phyloP scores from a whole-genome alignment of 2,113 vertebrate genomes.

The Cettia cetti region DNA sequence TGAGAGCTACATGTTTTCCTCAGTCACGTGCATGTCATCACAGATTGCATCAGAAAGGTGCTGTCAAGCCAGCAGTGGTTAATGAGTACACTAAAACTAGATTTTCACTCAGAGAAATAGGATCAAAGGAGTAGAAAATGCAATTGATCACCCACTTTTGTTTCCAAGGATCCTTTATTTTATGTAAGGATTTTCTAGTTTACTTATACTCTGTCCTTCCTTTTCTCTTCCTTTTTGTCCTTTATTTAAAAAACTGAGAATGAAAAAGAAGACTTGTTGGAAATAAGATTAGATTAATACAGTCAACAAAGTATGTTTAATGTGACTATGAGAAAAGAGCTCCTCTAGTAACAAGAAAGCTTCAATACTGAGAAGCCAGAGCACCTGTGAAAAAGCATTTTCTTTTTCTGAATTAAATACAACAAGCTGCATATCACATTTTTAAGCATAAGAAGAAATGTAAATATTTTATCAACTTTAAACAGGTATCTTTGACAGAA shows the following conservation, averaged over 20 bases:
- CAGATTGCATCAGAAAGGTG: neutral
- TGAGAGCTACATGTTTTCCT: neutral
- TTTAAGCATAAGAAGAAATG: neutral
- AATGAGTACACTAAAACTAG: neutral
- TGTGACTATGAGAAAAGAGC: neutral
- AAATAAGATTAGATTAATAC: neutral
- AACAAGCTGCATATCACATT: neutral
- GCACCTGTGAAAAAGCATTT: neutral
- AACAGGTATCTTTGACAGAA: neutral
- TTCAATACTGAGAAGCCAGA: neutral
- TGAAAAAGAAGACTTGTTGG: neutral
- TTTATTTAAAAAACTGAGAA: neutral
- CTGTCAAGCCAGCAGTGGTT: neutral
- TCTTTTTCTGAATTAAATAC: neutral
- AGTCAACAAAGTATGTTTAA: neutral
- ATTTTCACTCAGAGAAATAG: neutral
- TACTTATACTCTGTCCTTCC: neutral
- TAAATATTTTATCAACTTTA: neutral
- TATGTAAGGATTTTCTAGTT: neutral
- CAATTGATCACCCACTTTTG: neutral
- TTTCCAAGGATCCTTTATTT: neutral
- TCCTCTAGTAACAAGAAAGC: neutral
- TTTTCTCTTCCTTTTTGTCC: neutral
- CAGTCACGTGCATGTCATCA: neutral
- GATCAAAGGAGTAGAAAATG: neutral